Conservation (phyloP, 2,113 vertebrate genomes). For the Apodemus speciosus region DNA sequence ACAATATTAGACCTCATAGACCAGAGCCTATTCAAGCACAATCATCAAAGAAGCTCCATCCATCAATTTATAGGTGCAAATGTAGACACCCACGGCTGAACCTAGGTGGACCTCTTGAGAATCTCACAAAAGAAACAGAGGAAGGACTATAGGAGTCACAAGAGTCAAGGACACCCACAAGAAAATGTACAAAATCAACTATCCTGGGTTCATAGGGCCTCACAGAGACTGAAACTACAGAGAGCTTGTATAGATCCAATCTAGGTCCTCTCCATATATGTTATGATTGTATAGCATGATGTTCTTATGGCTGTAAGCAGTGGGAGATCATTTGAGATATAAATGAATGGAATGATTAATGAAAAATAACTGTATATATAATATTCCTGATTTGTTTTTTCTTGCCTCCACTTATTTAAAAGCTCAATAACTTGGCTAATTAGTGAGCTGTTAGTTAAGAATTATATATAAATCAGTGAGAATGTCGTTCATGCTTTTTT, state of each 20-base stretch:
- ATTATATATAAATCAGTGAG: constrained; percentile 18
- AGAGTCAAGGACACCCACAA: neutral
- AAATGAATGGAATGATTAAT: neutral
- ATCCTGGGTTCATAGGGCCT: neutral
- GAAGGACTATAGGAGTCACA: neutral
- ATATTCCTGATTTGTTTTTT: neutral
- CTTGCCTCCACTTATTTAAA: neutral
- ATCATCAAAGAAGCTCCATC: neutral
- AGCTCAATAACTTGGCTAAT: neutral
- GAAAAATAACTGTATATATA: neutral
- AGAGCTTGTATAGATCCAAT: neutral
- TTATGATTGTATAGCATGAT: neutral
- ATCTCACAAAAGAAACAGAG: neutral
- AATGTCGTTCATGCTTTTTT: neutral
- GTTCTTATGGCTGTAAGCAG: neutral
- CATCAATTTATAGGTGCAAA: neutral
- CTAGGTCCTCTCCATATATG: neutral
- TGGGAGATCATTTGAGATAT: too few species aligned
- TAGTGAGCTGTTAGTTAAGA: neutral
- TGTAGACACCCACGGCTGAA: neutral
- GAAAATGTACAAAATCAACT: neutral
- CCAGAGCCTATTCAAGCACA: neutral
- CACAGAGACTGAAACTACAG: neutral
- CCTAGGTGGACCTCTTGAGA: neutral
- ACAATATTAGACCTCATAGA: neutral